Base-by-base conservation (phyloP, 2,797 vertebrate genomes). In the Natrix natrix region DNA sequence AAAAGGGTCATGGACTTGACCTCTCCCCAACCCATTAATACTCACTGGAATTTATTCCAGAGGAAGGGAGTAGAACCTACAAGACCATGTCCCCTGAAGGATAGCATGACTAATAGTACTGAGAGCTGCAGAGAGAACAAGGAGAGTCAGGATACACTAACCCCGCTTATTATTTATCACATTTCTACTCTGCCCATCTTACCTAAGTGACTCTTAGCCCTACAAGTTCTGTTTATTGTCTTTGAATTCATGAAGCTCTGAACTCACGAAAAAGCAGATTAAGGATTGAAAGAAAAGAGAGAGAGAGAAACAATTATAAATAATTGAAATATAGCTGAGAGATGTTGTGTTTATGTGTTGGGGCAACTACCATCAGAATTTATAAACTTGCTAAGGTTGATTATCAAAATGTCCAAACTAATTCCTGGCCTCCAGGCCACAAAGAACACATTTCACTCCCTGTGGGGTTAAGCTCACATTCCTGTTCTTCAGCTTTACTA, bases 401-500 rank as follows among this genome's bases (percentile, higher is more conserved):
- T 96, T 94, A 74, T 97, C 96, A 97, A 97, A 97, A 97, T 96
- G 95, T 96, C 97, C 96, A 97, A 96, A 95, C 97, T 92, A 94
- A 96, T 96, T 97, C 94, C 95, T 24, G 74, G 74, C 74, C 8
- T 78, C 37, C 8, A 48, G 43, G 28, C 16, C 11, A n/a, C 90
- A 74, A 90, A 74, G 28, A 90, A 90, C 4, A 52, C 66, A 74
- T 56, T 55, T 56, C 4, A 55, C 28, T 74, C 32, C 32, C 12
- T 63, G 8, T 63, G 26, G 13, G 13, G 16, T 57, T 37, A 83
- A 56, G 13, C 66, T 0, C 13, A 13, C 7, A 22, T 13, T 92
- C 69, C 54, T 94, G 93, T 66, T 87, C 93, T 90, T 94, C 66
- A 91, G 54, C 22, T 88, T 92, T 57, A 69, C 90, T 54, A 8